Evolutionary conservation across 2,888 invertebrate species (phyloP), one percentile per base, ranked within the genome.

Genomic region (Teinopalpus imperialis): DNA sequence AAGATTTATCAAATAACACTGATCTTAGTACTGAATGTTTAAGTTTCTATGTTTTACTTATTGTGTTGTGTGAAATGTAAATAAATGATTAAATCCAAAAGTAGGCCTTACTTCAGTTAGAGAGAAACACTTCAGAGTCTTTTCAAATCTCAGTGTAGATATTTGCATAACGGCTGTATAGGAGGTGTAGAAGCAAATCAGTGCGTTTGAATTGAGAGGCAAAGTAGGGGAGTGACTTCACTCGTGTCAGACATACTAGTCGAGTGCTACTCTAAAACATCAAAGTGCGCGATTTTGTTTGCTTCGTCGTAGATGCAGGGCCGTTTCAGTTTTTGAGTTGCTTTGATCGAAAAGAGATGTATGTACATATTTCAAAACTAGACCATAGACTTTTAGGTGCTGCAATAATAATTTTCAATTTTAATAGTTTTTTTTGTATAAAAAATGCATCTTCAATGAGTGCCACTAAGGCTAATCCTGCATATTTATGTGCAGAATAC

Each of bases 111-210:
- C 20, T 20, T 20, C 20, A 32, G 20, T 35, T 14, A 14, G 24
- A 24, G 31, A 13, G 23, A 6, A 4, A 16, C 6, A 23, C 29
- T 37, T 26, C 7, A 31, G 27, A 42, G 12, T 31, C 26, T 37
- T 37, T 44, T 32, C 26, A 37, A 23, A 37, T 31, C 26, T 24
- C 31, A 18, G 26, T 26, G 13, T 31, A 32, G 26, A 24, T 42
- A 13, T 32, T 32, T 39, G 26, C 13, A 27, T 39, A 32, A 44
- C 20, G 20, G 20, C 31, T 18, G 34, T 42, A 34, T 21, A 18
- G 26, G 21, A 44, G 37, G 44, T 39, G 37, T 39, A 44, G 31
- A 44, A 39, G 37, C 44, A 44, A 44, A 44, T 44, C 31, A 32
- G 37, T 31, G 44, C 26, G 20, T 32, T 39, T 26, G 37, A 31